Percentiles rank a stretch among this genome's conserved stretches.
phyloP scores from a whole-genome alignment of 2,113 vertebrate genomes.

The Lepus americanus region DNA sequence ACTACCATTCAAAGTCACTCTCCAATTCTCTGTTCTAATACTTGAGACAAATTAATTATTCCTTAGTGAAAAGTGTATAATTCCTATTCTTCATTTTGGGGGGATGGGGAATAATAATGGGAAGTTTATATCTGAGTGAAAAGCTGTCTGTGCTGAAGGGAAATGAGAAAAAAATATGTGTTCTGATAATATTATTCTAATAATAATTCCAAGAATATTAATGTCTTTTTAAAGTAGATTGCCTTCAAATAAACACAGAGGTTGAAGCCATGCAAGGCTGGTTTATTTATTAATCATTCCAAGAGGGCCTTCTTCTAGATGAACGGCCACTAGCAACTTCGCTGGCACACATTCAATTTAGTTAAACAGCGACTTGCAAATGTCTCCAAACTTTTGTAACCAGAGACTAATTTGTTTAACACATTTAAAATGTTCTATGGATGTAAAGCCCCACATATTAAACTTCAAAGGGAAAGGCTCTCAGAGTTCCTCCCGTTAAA shows the following conservation, averaged over 20 bases:
- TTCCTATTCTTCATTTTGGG: slow-evolving; percentile 93
- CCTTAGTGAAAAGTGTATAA: slow-evolving; percentile 97
- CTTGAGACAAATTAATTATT: slow-evolving; percentile 99
- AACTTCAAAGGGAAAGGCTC: slow-evolving; percentile 91
- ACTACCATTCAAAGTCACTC: slow-evolving; percentile 96
- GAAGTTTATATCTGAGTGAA: slow-evolving; percentile 93
- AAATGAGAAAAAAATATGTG: slow-evolving; percentile 94
- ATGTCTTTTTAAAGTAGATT: slow-evolving; percentile 94
- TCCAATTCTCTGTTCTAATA: slow-evolving; percentile 98
- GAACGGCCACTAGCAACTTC: slow-evolving; percentile 87
- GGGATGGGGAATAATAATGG: slow-evolving; percentile 92
- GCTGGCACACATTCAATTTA: slow-evolving; percentile 89
- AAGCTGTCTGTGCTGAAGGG: slow-evolving; percentile 93
- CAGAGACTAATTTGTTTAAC: slow-evolving; percentile 92
- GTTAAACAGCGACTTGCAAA: slow-evolving; percentile 91
- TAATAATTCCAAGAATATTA: slow-evolving; percentile 96
- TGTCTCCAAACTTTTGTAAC: slow-evolving; percentile 91
- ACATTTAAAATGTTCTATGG: slow-evolving; percentile 90
- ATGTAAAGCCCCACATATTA: slow-evolving; percentile 90
- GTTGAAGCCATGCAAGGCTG: slow-evolving; percentile 87
- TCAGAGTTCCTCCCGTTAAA: slow-evolving; percentile 89
- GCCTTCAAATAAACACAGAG: slow-evolving; percentile 94
- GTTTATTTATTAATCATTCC: slow-evolving; percentile 90
- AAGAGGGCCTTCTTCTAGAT: slow-evolving; percentile 88
- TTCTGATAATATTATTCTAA: slow-evolving; percentile 95